A percentile compares a stretch with the other conserved stretches of the same genome.
Evolutionary conservation across 1,140 invertebrate species (phyloP).

Genomic region (Bactericera cockerelli): DNA sequence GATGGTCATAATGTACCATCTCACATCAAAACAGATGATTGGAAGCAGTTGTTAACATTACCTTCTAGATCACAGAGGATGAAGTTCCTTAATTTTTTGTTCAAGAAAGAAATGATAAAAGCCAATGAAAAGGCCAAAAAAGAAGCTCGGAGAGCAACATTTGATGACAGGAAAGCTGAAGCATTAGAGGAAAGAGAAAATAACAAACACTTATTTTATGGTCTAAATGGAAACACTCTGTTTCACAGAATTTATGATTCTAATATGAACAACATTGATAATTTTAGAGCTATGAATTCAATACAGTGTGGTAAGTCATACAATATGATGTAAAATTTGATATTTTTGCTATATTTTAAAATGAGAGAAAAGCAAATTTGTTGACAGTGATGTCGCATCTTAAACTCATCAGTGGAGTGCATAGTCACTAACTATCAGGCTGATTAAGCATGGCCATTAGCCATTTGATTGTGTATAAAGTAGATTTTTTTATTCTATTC

Average conservation of each 20-base stretch:
- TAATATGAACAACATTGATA: constrained; percentile 16
- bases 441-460: no score
- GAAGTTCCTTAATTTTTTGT: constrained; percentile 21
- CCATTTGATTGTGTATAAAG: no score
- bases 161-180: constrained; percentile 12
- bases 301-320: constrained; percentile 39
- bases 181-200: not conserved
- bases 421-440: no score
- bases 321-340: not conserved
- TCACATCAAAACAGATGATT: constrained; percentile 16
- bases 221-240: constrained; percentile 20
- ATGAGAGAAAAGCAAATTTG: no score
- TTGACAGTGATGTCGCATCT: no score
- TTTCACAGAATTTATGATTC: constrained; percentile 20
- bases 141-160: constrained; percentile 12
- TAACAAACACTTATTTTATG: constrained; percentile 20
- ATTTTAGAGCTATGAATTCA: constrained; percentile 27
- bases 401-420: no score
- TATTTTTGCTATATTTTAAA: no score
- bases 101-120: constrained; percentile 21
- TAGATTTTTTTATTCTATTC: no score
- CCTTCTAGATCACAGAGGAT: constrained; percentile 16
- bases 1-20: constrained; percentile 20
- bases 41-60: constrained; percentile 19
- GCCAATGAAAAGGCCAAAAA: constrained; percentile 19